Percentiles rank a stretch among this genome's conserved stretches.
These are phyloP conservation scores for Hofmannophila pseudospretella DNA, from an alignment of 2,888 invertebrate species.

Conservation along the genomic window DNA sequence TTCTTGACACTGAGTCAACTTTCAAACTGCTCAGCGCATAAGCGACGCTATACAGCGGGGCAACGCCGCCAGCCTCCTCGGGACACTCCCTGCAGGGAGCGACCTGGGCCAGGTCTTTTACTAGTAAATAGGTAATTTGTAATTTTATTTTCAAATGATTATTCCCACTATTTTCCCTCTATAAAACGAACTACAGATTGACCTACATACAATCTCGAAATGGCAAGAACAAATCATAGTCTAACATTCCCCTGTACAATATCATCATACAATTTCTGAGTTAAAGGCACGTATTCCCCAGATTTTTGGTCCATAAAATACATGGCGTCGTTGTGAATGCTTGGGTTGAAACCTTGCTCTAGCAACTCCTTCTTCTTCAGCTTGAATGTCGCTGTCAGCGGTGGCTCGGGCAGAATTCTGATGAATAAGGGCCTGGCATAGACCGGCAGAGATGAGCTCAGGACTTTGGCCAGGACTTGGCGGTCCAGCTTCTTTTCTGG, in stretches of 20 bases:
- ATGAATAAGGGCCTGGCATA: slow-evolving; percentile 94
- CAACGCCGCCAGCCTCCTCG: too few relatives aligned
- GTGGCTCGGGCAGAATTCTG: slow-evolving; percentile 85
- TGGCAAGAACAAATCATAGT: slow-evolving; percentile 67
- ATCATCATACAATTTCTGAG: slow-evolving; percentile 64
- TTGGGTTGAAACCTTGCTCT: slow-evolving; percentile 85
- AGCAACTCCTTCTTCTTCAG: slow-evolving; percentile 93
- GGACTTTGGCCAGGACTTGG: slow-evolving; percentile 48
- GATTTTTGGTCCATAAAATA: slow-evolving; percentile 79
- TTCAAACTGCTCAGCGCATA: too few relatives aligned
- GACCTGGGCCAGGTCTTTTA: too few relatives aligned
- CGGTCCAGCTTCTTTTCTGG: slow-evolving; percentile 81
- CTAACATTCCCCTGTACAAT: slow-evolving; percentile 68
- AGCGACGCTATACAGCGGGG: too few relatives aligned
- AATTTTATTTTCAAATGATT: too few relatives aligned
- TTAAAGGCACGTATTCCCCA: slow-evolving; percentile 65
- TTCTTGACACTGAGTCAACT: too few relatives aligned
- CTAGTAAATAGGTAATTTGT: too few relatives aligned
- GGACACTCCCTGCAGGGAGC: too few relatives aligned
- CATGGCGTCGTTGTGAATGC: slow-evolving; percentile 81
- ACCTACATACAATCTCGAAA: too few relatives aligned
- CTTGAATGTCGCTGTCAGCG: slow-evolving; percentile 93
- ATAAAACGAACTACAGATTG: neutral
- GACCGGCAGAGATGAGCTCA: slow-evolving; percentile 81
- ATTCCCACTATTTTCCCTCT: too few relatives aligned